Percentiles rank a stretch among this genome's conserved stretches.
phyloP scores from a whole-genome alignment of 1,140 invertebrate species.

The Drosophila rufa region DNA sequence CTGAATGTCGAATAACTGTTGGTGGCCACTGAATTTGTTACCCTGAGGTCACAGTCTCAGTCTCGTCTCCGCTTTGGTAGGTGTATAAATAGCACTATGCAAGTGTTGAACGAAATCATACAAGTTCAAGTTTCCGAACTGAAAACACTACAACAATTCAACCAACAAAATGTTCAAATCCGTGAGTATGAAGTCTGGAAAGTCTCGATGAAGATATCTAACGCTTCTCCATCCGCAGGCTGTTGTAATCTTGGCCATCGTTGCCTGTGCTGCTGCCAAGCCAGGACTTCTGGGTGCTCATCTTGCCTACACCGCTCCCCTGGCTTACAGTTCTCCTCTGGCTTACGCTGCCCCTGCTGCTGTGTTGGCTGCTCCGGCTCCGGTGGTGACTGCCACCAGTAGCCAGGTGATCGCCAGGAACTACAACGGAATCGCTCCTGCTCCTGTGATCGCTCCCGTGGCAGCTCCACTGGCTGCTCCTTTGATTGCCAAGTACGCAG shows the following conservation, averaged over 20 bases:
- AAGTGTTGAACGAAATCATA: constrained; percentile 25
- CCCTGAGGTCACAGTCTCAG: constrained; percentile 36
- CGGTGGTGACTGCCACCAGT: constrained; percentile 84
- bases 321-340: constrained; percentile 54
- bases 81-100: constrained; percentile 32
- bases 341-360: constrained; percentile 46
- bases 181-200: constrained; percentile 2
- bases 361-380: constrained; percentile 55
- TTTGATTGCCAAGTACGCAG: too few species aligned
- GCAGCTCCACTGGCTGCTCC: too few species aligned
- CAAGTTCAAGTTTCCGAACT: constrained; percentile 32
- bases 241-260: constrained; percentile 77
- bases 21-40: not conserved
- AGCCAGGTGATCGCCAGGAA: constrained; percentile 74
- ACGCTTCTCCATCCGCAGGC: constrained; percentile 34
- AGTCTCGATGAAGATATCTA: not conserved
- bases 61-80: not conserved
- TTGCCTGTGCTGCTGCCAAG: constrained; percentile 74
- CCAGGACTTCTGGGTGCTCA: constrained; percentile 62
- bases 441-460: too few species aligned
- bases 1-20: constrained; percentile 42
- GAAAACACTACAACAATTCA: constrained; percentile 4
- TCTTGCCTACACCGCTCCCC: constrained; percentile 37
- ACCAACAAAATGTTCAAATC: too few species aligned
- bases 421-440: too few species aligned